A percentile compares a stretch with the other conserved stretches of the same genome.
Evolutionary conservation across 2,113 vertebrate genomes (phyloP).

Genomic region (Cryptoleucopteryx plumbea): DNA sequence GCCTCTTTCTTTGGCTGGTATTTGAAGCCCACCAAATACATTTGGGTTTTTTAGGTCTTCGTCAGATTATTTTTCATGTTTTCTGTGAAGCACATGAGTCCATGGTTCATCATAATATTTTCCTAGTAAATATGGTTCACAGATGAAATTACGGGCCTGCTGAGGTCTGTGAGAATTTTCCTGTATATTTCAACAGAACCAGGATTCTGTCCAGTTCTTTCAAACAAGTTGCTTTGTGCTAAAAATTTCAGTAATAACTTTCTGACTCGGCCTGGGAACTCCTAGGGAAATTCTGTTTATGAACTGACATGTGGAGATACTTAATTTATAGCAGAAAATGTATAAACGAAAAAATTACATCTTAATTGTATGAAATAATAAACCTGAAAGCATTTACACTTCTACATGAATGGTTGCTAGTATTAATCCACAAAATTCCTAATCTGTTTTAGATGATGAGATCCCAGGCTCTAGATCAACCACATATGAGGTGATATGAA

Average conservation of each 20-base stretch:
- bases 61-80: background rate
- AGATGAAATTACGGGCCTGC: constrained; percentile 1
- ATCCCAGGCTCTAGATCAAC: background rate
- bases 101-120: background rate
- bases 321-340: constrained; percentile 7
- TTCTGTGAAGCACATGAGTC: background rate
- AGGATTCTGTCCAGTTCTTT: background rate
- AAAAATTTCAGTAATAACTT: background rate
- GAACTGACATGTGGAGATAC: background rate
- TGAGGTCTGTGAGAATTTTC: constrained; percentile 5
- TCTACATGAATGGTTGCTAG: background rate
- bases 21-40: background rate
- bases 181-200: background rate
- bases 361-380: background rate
- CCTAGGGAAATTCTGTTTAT: background rate
- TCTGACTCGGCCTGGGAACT: background rate
- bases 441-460: constrained; percentile 25
- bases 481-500: constrained; percentile 12
- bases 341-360: background rate
- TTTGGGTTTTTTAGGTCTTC: background rate
- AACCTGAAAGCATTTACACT: background rate
- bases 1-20: background rate
- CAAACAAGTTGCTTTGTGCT: background rate
- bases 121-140: background rate
- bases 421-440: background rate